Percentiles rank a stretch among this genome's conserved stretches.
Conservation (phyloP, 2,888 invertebrate genomes). For the Melangyna quadrimaculata region DNA sequence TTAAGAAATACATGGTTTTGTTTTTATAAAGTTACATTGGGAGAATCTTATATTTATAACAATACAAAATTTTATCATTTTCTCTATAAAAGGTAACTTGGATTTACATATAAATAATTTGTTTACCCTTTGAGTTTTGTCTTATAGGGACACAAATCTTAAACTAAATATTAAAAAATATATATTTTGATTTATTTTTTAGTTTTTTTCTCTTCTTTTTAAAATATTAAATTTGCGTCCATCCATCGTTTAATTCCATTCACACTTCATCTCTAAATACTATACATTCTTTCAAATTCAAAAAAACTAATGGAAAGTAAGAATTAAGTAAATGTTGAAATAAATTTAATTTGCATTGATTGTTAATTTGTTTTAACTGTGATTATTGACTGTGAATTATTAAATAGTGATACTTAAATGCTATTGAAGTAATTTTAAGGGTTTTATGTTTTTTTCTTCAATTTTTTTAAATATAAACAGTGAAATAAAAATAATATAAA, state of each 20-base stretch:
- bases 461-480: not conserved
- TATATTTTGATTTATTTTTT: conserved; percentile 19
- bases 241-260: conserved; percentile 50
- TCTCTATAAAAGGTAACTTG: conserved; percentile 48
- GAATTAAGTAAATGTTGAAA: not conserved
- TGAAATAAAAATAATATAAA: conserved; percentile 14
- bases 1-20: conserved; percentile 26
- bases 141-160: conserved; percentile 39
- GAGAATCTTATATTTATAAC: conserved; percentile 67
- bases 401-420: conserved; percentile 59
- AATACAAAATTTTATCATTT: conserved; percentile 57
- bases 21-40: conserved; percentile 61
- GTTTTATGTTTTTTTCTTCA: conserved; percentile 7
- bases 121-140: not conserved
- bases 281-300: conserved; percentile 19
- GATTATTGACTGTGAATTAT: conserved; percentile 23
- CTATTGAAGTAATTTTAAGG: conserved; percentile 68
- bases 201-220: not conserved
- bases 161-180: conserved; percentile 59
- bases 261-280: conserved; percentile 22
- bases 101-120: conserved; percentile 38
- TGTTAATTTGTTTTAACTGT: conserved; percentile 17
- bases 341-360: conserved; percentile 62
- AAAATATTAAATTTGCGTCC: conserved; percentile 11
- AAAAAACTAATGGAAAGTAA: conserved; percentile 17